These are phyloP conservation scores for Noctua comes DNA, from an alignment of 2,888 invertebrate species.

Conservation along the genomic window DNA sequence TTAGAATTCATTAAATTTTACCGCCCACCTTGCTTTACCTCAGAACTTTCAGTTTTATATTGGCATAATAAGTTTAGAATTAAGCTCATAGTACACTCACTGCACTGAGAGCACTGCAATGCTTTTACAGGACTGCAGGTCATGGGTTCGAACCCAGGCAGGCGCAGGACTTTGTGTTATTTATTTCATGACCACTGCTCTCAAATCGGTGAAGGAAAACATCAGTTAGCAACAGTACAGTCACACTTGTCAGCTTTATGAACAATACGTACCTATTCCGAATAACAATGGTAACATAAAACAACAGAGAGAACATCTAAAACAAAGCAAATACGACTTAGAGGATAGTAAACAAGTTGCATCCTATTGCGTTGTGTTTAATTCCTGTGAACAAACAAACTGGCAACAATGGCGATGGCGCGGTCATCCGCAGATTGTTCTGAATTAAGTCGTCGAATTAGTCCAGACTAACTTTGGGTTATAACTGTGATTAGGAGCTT, in stretches of 20 bases:
- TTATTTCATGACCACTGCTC: not conserved
- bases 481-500: not conserved
- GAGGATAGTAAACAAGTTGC: constrained; percentile 6
- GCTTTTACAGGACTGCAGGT: not conserved
- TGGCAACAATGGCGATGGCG: not conserved
- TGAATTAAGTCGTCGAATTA: not conserved
- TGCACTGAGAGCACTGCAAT: not conserved
- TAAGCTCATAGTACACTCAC: not conserved
- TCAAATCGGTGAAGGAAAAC: not conserved
- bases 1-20: no score
- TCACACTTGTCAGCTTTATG: no score
- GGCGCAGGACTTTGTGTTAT: not conserved
- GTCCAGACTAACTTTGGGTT: constrained; percentile 7
- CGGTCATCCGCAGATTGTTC: constrained; percentile 34
- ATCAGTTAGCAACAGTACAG: not conserved
- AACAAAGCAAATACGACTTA: constrained; percentile 9
- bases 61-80: not conserved
- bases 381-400: constrained; percentile 13
- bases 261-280: not conserved
- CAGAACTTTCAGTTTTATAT: no score
- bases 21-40: no score
- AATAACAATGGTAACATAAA: not conserved
- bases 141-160: not conserved
- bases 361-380: constrained; percentile 2
- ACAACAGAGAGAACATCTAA: not conserved